Evolutionary conservation across 2,888 invertebrate species (phyloP).

Genomic region (Flabesymbios commensalis): DNA sequence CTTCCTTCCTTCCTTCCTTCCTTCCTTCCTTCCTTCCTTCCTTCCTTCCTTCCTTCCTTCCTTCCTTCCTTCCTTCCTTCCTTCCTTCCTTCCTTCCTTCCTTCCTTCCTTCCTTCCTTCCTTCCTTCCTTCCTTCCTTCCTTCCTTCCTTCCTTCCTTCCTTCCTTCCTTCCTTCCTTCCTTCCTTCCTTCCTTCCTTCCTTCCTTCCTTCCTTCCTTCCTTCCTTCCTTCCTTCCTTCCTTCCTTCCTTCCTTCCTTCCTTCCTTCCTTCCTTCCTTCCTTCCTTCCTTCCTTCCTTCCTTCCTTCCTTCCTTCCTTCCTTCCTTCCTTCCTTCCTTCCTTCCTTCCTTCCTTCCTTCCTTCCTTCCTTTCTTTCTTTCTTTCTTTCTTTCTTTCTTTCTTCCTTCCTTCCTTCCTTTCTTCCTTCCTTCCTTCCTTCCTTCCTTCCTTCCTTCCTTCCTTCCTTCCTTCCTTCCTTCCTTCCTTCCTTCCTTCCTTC

Average conservation of each 20-base stretch:
- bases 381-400: neutral
- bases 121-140: too few relatives aligned
- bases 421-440: neutral
- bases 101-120: too few relatives aligned
- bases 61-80: too few relatives aligned
- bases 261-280: neutral
- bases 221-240: too few relatives aligned
- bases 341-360: neutral
- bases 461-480: neutral
- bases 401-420: neutral
- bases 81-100: too few relatives aligned
- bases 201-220: too few relatives aligned
- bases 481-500: slow-evolving; percentile 1
- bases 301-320: neutral
- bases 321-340: neutral
- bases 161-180: too few relatives aligned
- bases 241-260: neutral
- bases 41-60: too few relatives aligned
- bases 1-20: too few relatives aligned
- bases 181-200: too few relatives aligned
- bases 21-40: too few relatives aligned
- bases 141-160: too few relatives aligned
- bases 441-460: neutral
- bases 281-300: neutral
- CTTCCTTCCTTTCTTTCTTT: neutral